Base-by-base conservation (phyloP, 1,140 invertebrate genomes). In the Drosophila pallidifrons region DNA sequence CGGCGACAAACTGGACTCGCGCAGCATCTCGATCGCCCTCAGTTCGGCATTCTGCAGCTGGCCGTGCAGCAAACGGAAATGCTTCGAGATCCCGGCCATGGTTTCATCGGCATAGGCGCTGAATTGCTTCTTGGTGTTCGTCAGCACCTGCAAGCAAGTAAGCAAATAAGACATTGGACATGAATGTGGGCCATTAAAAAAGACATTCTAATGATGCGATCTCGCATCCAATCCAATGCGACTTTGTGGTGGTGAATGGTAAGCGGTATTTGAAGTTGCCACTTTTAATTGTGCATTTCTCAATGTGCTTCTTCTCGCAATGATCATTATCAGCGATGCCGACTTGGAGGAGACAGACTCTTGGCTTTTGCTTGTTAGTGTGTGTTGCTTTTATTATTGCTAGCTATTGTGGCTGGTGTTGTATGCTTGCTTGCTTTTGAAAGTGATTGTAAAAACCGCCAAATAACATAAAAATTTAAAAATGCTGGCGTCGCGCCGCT, bases 361-460 rank as follows among this genome's bases (percentile, higher is more conserved):
- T 51, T 68, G 45, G 20, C 20, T 25, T 68, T 28, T 32, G 28
- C 5, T 43, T 60, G 46, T 38, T 30, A 13, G n/a, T 55, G 59
- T 71, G n/a, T 55, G 59, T 71, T 57, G 30, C 20, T 66, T 43
- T 58, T 64, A 11, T 47, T 57, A 13, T 41, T 67, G 20, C 20
- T 32, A 32, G 69, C 70, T 85, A 11, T 59, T 70, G 57, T 63
- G 65, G 20, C 20, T 25, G 0, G 20, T 25, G 20, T 3, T 25
- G 20, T 25, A 3, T 25, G 20, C 20, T 25, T 52, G 51, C 10
- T 38, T 47, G 51, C 65, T 74, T 87, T 87, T 88, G 77, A 88
- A 88, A 88, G 83, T 88, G 83, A 88, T 88, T 88, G 83, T 88
- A 89, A 81, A 75, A 86, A 71, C 47, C 30, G 65, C 55, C 60